Evolutionary conservation across 2,797 vertebrate genomes (phyloP).

Genomic region (Luscinia luscinia): DNA sequence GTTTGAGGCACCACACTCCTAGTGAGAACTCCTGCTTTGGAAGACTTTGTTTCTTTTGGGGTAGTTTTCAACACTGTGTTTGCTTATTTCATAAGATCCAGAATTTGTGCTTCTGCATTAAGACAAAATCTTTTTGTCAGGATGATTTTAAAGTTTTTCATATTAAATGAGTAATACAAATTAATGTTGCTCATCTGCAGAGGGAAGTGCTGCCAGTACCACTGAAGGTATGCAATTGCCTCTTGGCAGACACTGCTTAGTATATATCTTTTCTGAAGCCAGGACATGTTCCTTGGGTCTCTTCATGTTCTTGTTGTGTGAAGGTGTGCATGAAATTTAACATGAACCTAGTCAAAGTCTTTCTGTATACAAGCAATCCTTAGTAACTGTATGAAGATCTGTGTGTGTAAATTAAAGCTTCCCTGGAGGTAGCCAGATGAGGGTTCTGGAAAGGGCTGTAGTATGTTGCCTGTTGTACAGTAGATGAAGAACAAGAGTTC

Average conservation of each 20-base stretch:
- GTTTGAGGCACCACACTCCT: neutral
- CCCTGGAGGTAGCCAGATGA: neutral
- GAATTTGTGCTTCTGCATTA: neutral
- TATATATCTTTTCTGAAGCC: neutral
- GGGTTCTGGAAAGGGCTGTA: neutral
- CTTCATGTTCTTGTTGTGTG: neutral
- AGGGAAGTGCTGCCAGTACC: neutral
- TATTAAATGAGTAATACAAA: neutral
- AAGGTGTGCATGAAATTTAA: neutral
- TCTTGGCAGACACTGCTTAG: neutral
- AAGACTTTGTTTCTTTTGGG: neutral
- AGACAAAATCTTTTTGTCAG: neutral
- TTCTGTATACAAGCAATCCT: neutral
- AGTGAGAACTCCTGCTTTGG: neutral
- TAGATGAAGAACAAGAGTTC: neutral
- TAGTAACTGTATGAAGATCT: neutral
- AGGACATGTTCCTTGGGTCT: neutral
- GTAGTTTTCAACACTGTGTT: neutral
- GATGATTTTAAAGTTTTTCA: neutral
- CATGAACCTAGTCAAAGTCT: neutral
- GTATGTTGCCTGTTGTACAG: neutral
- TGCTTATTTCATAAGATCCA: neutral
- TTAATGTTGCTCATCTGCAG: neutral
- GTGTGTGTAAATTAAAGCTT: neutral
- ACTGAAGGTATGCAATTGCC: neutral